phyloP scores from a whole-genome alignment of 2,797 vertebrate genomes.

The Aulostomus chinensis region DNA sequence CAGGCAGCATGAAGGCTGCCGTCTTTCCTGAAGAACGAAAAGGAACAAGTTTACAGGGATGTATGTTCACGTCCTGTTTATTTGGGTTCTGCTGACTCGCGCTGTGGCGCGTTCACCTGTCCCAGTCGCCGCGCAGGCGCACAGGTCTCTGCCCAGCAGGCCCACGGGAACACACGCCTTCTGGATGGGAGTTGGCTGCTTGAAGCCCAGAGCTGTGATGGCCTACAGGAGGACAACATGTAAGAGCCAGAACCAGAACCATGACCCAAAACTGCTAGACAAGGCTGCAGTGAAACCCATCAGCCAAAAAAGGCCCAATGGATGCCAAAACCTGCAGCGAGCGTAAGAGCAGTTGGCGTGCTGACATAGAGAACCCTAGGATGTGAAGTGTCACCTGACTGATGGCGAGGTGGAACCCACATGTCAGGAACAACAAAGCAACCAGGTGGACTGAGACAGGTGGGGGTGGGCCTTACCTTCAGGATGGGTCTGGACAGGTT shows the following conservation, averaged over 20 bases:
- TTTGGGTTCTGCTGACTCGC: neutral
- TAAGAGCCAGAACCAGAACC: neutral
- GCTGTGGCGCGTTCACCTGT: slow-evolving; percentile 73
- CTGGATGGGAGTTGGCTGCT: slow-evolving; percentile 94
- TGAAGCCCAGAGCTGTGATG: slow-evolving; percentile 89
- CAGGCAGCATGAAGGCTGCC: slow-evolving; percentile 92
- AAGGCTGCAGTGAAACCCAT: too few relatives aligned
- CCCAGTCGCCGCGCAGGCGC: slow-evolving; percentile 95
- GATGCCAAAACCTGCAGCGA: too few relatives aligned
- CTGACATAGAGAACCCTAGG: too few relatives aligned
- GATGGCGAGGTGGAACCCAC: too few relatives aligned
- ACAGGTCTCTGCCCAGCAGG: slow-evolving; percentile 92
- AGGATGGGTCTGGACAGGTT: slow-evolving; percentile 95
- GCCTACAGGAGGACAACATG: slow-evolving; percentile 73
- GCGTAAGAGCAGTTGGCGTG: too few relatives aligned
- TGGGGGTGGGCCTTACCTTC: slow-evolving; percentile 81
- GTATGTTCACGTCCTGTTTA: neutral
- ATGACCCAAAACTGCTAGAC: neutral
- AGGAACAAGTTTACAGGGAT: neutral
- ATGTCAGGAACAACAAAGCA: too few relatives aligned
- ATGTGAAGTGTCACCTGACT: too few relatives aligned
- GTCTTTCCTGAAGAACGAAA: slow-evolving; percentile 86
- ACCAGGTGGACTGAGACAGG: neutral
- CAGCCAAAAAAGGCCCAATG: too few relatives aligned
- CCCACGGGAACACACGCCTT: slow-evolving; percentile 95